These are phyloP conservation scores for Cactoblastis cactorum DNA, from an alignment of 2,888 invertebrate genomes.

Conservation along the genomic window DNA sequence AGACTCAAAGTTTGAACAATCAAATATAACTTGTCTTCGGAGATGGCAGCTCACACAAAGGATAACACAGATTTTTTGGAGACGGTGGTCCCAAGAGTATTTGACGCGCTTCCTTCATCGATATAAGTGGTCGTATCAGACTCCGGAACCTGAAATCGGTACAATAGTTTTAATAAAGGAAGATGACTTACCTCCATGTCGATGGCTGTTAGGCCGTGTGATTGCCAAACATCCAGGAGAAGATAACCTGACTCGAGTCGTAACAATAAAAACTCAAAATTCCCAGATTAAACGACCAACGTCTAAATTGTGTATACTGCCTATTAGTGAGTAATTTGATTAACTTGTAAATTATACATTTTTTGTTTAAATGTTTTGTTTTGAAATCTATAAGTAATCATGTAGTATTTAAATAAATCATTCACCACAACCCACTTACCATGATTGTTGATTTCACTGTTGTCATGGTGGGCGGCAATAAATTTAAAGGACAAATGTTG, in stretches of 20 bases:
- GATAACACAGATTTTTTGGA: slow-evolving; percentile 2
- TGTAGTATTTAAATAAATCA: too few species aligned
- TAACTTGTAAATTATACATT: too few species aligned
- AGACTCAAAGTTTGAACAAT: not conserved
- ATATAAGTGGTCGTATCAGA: slow-evolving; percentile 8
- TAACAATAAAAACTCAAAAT: slow-evolving; percentile 23
- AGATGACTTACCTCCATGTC: slow-evolving; percentile 24
- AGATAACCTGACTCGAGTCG: slow-evolving; percentile 25
- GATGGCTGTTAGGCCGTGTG: slow-evolving; percentile 26
- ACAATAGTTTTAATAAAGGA: slow-evolving; percentile 22
- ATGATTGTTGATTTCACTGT: too few species aligned
- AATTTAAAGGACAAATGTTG: too few species aligned
- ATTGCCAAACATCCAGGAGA: slow-evolving; percentile 23
- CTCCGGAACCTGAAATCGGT: slow-evolving; percentile 11
- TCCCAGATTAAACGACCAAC: slow-evolving; percentile 18
- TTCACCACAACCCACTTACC: too few species aligned
- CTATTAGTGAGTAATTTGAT: not conserved
- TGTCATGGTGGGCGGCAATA: too few species aligned
- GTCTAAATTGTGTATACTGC: slow-evolving; percentile 24
- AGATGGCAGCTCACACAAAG: slow-evolving; percentile 8
- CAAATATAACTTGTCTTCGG: not conserved
- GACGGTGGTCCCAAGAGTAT: slow-evolving; percentile 11
- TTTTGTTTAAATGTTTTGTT: too few species aligned
- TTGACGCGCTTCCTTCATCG: not conserved
- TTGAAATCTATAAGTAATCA: too few species aligned